These are phyloP conservation scores for Drosophila neonasuta DNA, from an alignment of 2,888 invertebrate species.

Conservation along the genomic window DNA sequence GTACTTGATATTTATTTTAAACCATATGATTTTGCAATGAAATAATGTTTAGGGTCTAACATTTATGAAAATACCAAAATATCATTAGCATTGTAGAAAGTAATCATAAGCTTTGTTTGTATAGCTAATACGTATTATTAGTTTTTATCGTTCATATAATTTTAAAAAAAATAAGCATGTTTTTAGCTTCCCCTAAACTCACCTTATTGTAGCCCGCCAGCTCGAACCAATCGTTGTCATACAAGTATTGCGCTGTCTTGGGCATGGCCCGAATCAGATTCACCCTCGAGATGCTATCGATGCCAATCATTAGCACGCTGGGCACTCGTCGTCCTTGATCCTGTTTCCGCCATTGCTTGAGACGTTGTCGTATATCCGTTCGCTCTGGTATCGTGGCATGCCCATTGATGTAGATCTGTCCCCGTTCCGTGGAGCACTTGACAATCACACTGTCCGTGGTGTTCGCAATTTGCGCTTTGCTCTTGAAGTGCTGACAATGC, in stretches of 20 bases:
- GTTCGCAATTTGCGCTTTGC: slow-evolving; percentile 76
- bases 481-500: slow-evolving; percentile 83
- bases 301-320: slow-evolving; percentile 90
- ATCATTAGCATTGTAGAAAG: too few relatives aligned
- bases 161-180: too few relatives aligned
- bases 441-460: slow-evolving; percentile 83
- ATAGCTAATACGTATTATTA: too few relatives aligned
- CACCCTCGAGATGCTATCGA: slow-evolving; percentile 92
- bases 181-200: slow-evolving; percentile 42
- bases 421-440: slow-evolving; percentile 81
- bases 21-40: too few relatives aligned
- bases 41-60: too few relatives aligned
- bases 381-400: slow-evolving; percentile 84
- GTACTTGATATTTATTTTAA: too few relatives aligned
- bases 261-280: slow-evolving; percentile 90
- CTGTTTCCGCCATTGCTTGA: slow-evolving; percentile 68
- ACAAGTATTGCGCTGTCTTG: slow-evolving; percentile 86
- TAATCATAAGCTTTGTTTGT: too few relatives aligned
- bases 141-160: too few relatives aligned
- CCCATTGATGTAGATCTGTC: slow-evolving; percentile 81
- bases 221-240: slow-evolving; percentile 87
- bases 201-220: slow-evolving; percentile 89
- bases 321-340: slow-evolving; percentile 71
- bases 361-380: slow-evolving; percentile 83
- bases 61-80: too few relatives aligned